These are phyloP conservation scores for Melanophora roralis DNA, from an alignment of 2,888 invertebrate species.

Conservation along the genomic window DNA sequence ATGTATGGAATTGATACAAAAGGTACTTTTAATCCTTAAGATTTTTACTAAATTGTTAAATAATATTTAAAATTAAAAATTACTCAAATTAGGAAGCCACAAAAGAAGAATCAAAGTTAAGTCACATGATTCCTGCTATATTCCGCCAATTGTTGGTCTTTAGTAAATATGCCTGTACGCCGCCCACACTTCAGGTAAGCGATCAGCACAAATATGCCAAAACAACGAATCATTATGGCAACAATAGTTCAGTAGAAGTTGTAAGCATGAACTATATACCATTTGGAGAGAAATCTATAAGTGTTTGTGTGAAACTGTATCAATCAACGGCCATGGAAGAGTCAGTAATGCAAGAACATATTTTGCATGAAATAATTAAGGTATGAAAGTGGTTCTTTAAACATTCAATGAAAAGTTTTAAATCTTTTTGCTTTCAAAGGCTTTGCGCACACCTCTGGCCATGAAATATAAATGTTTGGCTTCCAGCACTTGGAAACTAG, in stretches of 20 bases:
- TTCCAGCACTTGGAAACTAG: conserved; percentile 89
- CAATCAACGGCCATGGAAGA: conserved; percentile 84
- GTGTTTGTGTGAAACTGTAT: conserved; percentile 86
- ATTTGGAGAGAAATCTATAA: conserved; percentile 88
- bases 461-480: conserved; percentile 90
- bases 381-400: conserved; percentile 50
- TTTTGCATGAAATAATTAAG: conserved; percentile 83
- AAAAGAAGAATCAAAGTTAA: conserved; percentile 79
- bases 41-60: neutral
- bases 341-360: conserved; percentile 84
- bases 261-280: conserved; percentile 90
- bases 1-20: conserved; percentile 91
- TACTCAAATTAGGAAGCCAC: conserved; percentile 79
- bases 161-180: conserved; percentile 84
- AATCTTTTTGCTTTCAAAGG: conserved; percentile 68
- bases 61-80: neutral
- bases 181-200: conserved; percentile 77
- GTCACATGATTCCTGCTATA: conserved; percentile 83
- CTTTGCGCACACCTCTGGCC: conserved; percentile 85
- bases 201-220: conserved; percentile 78
- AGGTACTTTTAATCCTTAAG: conserved; percentile 78
- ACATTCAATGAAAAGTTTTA: neutral
- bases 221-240: conserved; percentile 70
- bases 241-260: conserved; percentile 82
- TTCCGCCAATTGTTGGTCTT: conserved; percentile 83